These are phyloP conservation scores for Tuta absoluta DNA, from an alignment of 2,888 invertebrate species.

Conservation along the genomic window DNA sequence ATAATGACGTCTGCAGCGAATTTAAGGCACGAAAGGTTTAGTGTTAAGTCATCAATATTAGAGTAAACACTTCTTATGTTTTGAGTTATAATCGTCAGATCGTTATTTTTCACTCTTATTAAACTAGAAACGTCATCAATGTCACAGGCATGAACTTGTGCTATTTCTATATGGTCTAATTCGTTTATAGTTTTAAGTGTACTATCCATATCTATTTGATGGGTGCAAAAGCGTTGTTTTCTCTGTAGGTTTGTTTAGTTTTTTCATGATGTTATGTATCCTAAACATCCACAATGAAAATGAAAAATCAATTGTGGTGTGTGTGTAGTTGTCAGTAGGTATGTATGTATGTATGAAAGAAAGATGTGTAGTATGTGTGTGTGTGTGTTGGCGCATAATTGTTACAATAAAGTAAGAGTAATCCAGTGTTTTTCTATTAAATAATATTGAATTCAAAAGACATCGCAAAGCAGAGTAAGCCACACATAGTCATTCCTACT, in stretches of 20 bases:
- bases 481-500: constrained; percentile 21
- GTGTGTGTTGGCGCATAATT: background rate
- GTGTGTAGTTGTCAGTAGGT: too few relatives aligned
- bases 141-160: constrained; percentile 20
- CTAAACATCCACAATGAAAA: too few relatives aligned
- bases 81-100: constrained; percentile 9
- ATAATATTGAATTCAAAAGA: background rate
- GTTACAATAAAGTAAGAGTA: background rate
- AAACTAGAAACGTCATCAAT: constrained; percentile 15
- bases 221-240: background rate
- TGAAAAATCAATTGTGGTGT: too few relatives aligned
- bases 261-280: background rate
- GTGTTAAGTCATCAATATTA: background rate
- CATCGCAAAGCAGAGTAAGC: background rate
- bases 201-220: constrained; percentile 23
- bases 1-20: background rate
- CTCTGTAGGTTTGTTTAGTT: background rate
- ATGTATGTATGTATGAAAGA: background rate
- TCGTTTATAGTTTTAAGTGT: constrained; percentile 21
- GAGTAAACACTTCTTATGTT: background rate
- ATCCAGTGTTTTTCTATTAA: background rate
- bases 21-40: background rate
- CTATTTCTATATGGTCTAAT: constrained; percentile 27
- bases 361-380: background rate
- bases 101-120: background rate